phyloP scores from a whole-genome alignment of 2,113 vertebrate genomes.

The Datnioides undecimradiatus region DNA sequence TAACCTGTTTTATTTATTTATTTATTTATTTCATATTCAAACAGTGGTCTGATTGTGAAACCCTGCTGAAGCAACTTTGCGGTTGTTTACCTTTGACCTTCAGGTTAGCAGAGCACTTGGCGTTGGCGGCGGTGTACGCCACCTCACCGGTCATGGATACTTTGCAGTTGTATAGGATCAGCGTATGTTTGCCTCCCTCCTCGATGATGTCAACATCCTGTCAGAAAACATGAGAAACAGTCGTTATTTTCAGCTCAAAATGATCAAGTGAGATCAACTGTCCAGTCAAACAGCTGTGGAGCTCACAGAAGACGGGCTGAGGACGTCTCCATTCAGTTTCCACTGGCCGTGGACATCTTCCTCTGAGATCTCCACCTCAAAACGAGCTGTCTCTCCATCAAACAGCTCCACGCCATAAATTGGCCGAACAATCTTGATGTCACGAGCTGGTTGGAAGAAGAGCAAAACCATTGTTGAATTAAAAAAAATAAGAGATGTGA shows the following conservation, averaged over 20 bases:
- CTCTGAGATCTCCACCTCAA: constrained; percentile 96
- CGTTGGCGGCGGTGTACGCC: constrained; percentile 92
- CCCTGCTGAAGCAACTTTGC: not conserved
- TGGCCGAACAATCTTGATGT: constrained; percentile 93
- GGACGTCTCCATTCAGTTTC: constrained; percentile 92
- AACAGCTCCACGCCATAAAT: constrained; percentile 96
- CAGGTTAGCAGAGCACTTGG: constrained; percentile 93
- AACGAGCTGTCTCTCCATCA: constrained; percentile 96
- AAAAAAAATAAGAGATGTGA: not conserved
- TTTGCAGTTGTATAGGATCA: constrained; percentile 95
- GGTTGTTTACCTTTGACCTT: constrained; percentile 94
- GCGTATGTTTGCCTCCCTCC: constrained; percentile 93
- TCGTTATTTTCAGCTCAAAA: too few relatives aligned
- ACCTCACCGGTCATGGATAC: constrained; percentile 94
- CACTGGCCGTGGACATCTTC: constrained; percentile 93
- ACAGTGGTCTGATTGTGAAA: not conserved
- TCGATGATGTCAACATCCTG: constrained; percentile 96
- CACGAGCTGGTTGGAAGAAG: constrained; percentile 84
- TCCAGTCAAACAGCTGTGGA: not conserved
- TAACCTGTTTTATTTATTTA: too few relatives aligned
- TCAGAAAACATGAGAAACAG: not conserved
- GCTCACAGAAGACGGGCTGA: constrained; percentile 90
- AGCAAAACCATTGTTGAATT: not conserved
- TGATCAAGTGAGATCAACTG: too few relatives aligned
- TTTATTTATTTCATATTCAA: too few relatives aligned